These are phyloP conservation scores for Brotula barbata DNA, from an alignment of 2,797 vertebrate species.

Conservation along the genomic window DNA sequence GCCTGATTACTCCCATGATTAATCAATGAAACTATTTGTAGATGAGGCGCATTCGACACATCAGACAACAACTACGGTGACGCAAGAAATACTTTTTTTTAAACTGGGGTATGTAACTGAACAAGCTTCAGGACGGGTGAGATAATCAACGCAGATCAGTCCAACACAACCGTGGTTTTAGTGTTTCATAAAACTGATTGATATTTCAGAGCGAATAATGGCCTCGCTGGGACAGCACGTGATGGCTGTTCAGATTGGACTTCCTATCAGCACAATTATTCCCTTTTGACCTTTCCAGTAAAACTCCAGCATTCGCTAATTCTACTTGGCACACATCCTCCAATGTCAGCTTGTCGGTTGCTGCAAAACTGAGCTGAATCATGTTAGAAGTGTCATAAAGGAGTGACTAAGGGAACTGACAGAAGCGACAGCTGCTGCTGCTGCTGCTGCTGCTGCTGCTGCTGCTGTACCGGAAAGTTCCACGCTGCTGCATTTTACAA, in stretches of 20 bases:
- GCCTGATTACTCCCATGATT: no score
- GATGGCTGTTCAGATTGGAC: no score
- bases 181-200: no score
- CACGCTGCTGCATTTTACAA: conserved; percentile 40
- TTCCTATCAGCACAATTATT: conserved; percentile 19
- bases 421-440: conserved; percentile 51
- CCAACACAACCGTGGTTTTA: no score
- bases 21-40: no score
- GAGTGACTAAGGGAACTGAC: conserved; percentile 44
- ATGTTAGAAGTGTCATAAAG: conserved; percentile 44
- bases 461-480: conserved; percentile 57
- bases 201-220: no score
- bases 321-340: conserved; percentile 46
- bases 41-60: background rate
- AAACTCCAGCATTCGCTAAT: conserved; percentile 53
- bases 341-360: conserved; percentile 53
- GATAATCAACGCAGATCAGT: background rate
- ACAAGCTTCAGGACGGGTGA: background rate
- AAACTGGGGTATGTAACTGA: background rate
- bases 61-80: background rate
- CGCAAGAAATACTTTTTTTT: background rate
- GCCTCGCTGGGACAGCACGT: no score
- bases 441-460: conserved; percentile 49
- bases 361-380: conserved; percentile 61
- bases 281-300: conserved; percentile 57